Base-by-base conservation (phyloP, 2,797 vertebrate species). In the Sebastes diaconus region DNA sequence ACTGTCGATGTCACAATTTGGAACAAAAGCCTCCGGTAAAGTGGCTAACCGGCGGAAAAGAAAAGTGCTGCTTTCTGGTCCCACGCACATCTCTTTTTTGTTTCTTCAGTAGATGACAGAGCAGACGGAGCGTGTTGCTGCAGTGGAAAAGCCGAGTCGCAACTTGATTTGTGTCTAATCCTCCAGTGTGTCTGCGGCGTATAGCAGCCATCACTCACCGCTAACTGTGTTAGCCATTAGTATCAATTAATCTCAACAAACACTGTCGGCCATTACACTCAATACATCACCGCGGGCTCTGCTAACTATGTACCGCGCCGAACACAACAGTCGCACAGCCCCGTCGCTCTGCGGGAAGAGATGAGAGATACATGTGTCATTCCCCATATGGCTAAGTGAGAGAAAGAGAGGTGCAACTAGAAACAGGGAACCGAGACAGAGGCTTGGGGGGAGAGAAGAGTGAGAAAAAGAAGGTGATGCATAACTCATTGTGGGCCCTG, bases 181-280 rank as follows among this genome's bases (percentile, higher is more conserved):
- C 89, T 84, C 85, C 81, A 66, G 75, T 82, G 90, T 86, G 86
- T 91, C 87, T 85, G 86, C 65, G 24, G 77, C 14, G 81, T 77
- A 42, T 42, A 89, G 86, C 88, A 87, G 90, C 86, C 86, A 94
- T 94, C 93, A 78, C 85, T 95, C 92, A 92, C 84, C 55, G 46
- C 91, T 92, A 92, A 94, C 91, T 88, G 90, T 77, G 90, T 94
- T 89, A 87, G 87, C 92, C 91, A 93, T 94, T 94, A 92, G 93
- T 83, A 94, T 93, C 92, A 95, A 93, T 94, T 94, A 94, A 94
- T 94, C 93, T 92, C 88, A 89, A 80, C 89, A 92, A 93, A 90
- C 76, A 59, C 90, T 82, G 88, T 87, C 80, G 87, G 92, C 89
- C 80, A 88, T 93, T 91, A 88, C 79, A 46, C 90, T 92, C 87